Evolutionary conservation across 2,888 invertebrate genomes (phyloP), one percentile per base, ranked within the genome.

Genomic region (Proisotoma minuta): DNA sequence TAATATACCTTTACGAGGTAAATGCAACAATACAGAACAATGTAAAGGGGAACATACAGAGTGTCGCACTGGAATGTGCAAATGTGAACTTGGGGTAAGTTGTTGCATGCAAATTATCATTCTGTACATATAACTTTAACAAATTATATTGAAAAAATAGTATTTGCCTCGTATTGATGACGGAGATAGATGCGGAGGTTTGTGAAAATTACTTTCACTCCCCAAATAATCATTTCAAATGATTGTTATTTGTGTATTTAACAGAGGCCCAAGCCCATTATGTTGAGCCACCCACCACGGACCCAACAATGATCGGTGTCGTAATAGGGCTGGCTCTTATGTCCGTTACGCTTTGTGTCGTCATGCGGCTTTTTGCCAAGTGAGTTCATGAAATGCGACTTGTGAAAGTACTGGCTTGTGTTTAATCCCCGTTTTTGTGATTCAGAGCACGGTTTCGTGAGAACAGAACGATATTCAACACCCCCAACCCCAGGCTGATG

Each of bases 261-360:
- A 12, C 68, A 73, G 73, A 70, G 53, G 66, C 68, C 15, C 66
- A 66, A 48, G 59, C 62, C 28, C 65, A 70, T 24, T 63, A 70
- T 29, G 66, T 71, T 26, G 69, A 72, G 54, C 57, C 67, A 27
- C 84, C 82, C 67, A 88, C 89, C 74, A 78, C 91, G 70, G 91
- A 92, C 79, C 91, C 91, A 49, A 89, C 91, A 53, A 92, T 91
- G 92, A 66, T 75, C 26, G 88, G 89, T 58, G 88, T 92, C 57
- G 83, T 93, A 73, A 89, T 90, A 67, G 92, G 87, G 60, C 91
- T 93, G 88, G 90, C 88, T 69, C 84, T 93, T 73, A 94, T 93
- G 93, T 93, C 93, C 79, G 84, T 93, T 79, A 91, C 92, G 78
- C 90, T 94, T 76, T 93, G 93, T 80, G 89, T 93, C 74, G 93